These are phyloP conservation scores for Digitonthophagus gazella DNA, from an alignment of 2,888 invertebrate genomes.

Conservation along the genomic window DNA sequence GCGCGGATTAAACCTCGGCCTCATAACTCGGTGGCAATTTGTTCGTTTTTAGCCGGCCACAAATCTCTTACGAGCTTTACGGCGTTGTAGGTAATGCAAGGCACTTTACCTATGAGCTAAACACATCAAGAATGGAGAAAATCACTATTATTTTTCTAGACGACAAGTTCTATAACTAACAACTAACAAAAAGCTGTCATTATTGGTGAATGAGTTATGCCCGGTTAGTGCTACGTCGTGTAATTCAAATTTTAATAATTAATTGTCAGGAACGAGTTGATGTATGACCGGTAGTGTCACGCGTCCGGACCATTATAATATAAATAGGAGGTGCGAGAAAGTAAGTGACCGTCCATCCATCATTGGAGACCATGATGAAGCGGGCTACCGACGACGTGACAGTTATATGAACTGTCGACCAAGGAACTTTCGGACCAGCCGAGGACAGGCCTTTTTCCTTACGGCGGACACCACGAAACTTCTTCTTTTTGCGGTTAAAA, in stretches of 20 bases:
- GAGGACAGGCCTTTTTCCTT: conserved; percentile 6
- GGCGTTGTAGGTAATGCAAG: neutral
- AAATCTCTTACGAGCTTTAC: neutral
- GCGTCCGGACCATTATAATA: conserved; percentile 26
- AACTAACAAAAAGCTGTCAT: too few relatives aligned
- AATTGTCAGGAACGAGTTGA: conserved; percentile 25
- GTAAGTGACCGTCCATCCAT: conserved; percentile 36
- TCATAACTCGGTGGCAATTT: neutral
- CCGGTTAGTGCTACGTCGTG: neutral
- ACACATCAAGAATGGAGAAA: neutral
- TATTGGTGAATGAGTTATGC: too few relatives aligned
- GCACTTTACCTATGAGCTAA: neutral
- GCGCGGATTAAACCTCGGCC: neutral
- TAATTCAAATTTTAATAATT: conserved; percentile 27
- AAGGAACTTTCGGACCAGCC: neutral
- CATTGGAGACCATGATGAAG: conserved; percentile 38
- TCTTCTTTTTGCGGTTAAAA: neutral
- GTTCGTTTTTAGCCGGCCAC: neutral
- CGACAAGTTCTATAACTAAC: too few relatives aligned
- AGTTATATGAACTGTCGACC: conserved; percentile 35
- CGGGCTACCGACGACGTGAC: conserved; percentile 33
- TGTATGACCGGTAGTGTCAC: conserved; percentile 21
- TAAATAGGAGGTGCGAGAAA: conserved; percentile 27
- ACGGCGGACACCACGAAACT: neutral
- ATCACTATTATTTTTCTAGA: too few relatives aligned